These are phyloP conservation scores for Dicentrarchus labrax DNA, from an alignment of 2,113 vertebrate genomes.

Conservation along the genomic window DNA sequence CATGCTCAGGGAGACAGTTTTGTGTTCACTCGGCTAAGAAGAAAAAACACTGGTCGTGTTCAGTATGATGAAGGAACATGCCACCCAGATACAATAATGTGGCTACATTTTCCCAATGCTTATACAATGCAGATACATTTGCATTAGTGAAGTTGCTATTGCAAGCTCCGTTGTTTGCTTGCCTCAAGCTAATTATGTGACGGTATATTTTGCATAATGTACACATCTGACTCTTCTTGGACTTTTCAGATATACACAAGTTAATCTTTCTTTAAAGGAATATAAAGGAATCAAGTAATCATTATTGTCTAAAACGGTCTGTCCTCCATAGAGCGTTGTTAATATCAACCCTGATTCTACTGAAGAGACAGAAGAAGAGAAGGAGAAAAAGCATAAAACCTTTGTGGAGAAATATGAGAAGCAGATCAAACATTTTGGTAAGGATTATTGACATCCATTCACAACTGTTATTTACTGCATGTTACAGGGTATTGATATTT, in stretches of 20 bases:
- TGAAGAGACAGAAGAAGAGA: slow-evolving; percentile 92
- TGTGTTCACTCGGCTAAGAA: not conserved
- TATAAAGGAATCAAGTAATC: not conserved
- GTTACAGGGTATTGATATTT: not conserved
- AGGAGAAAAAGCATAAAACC: slow-evolving; percentile 93
- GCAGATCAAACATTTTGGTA: slow-evolving; percentile 95
- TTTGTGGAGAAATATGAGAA: slow-evolving; percentile 95
- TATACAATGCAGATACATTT: too few species aligned
- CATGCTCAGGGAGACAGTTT: too few species aligned
- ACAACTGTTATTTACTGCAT: not conserved
- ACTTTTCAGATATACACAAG: not conserved
- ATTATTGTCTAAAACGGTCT: slow-evolving; percentile 10
- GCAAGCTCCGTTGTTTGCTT: not conserved
- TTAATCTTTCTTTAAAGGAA: not conserved
- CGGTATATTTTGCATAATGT: too few species aligned
- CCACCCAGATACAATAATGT: not conserved
- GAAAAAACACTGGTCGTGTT: not conserved
- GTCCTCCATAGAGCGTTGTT: slow-evolving; percentile 87
- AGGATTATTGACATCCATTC: slow-evolving; percentile 46
- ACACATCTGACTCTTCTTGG: too few species aligned
- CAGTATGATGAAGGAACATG: not conserved
- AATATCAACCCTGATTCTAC: slow-evolving; percentile 85
- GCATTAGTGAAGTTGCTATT: not conserved
- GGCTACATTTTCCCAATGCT: too few species aligned
- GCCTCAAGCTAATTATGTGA: not conserved